These are phyloP conservation scores for Diadumene lineata DNA, from an alignment of 92 coral and sea anemone species.

Conservation along the genomic window DNA sequence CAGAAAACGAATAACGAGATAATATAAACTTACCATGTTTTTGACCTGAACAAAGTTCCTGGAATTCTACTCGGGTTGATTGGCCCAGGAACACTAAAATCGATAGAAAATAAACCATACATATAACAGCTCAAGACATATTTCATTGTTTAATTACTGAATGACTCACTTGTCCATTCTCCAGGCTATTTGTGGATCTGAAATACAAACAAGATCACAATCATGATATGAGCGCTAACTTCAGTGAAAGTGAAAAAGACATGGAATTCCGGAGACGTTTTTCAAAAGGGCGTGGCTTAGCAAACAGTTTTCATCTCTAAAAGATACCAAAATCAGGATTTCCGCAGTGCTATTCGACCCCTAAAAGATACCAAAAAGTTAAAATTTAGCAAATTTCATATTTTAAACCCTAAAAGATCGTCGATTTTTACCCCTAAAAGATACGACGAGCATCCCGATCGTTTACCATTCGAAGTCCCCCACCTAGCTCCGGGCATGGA, in stretches of 20 bases:
- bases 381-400: too few relatives aligned
- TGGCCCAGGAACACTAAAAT: conserved; percentile 81
- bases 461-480: neutral
- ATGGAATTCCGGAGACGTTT: neutral
- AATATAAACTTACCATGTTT: conserved; percentile 55
- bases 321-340: too few relatives aligned
- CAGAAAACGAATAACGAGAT: neutral
- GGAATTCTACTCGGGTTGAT: conserved; percentile 73
- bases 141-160: neutral
- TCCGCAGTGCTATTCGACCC: too few relatives aligned
- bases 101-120: neutral
- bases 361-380: too few relatives aligned
- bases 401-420: too few relatives aligned
- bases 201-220: neutral
- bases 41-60: conserved; percentile 60
- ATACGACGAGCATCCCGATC: too few relatives aligned
- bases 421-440: too few relatives aligned
- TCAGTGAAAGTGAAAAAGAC: neutral
- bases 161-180: conserved; percentile 87
- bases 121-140: too few relatives aligned
- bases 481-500: neutral
- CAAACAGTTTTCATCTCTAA: too few relatives aligned
- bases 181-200: conserved; percentile 91
- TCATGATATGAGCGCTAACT: neutral
- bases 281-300: too few relatives aligned